phyloP scores from a whole-genome alignment of 2,888 invertebrate species.

The Lagria hirta region DNA sequence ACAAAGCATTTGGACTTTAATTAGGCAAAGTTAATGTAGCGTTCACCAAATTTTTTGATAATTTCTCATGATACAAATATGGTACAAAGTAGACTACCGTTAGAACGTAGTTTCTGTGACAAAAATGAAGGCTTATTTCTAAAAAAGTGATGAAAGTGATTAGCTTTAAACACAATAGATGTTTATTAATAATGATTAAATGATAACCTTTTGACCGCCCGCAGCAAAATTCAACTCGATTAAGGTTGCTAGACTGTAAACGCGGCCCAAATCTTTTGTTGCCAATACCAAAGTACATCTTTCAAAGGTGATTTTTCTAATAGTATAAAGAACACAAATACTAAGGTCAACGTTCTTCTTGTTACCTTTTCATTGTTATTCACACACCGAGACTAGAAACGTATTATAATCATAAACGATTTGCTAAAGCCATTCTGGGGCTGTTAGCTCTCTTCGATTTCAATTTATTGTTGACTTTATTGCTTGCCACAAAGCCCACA shows the following conservation, averaged over 20 bases:
- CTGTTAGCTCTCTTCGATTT: too few species aligned
- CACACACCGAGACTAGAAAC: background rate
- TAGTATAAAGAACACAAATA: conserved; percentile 8
- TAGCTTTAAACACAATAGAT: conserved; percentile 15
- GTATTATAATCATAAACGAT: conserved; percentile 9
- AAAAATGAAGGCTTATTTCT: too few species aligned
- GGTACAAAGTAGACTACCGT: too few species aligned
- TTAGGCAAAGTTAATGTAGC: too few species aligned
- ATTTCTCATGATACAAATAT: too few species aligned
- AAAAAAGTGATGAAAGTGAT: conserved; percentile 24
- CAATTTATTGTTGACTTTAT: conserved; percentile 5
- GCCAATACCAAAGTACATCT: conserved; percentile 2
- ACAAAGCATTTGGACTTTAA: too few species aligned
- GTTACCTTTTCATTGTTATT: conserved; percentile 20
- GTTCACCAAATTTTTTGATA: too few species aligned
- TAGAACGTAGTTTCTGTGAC: too few species aligned
- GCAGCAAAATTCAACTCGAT: conserved; percentile 20
- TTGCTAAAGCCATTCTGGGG: conserved; percentile 4
- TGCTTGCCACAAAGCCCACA: conserved; percentile 1
- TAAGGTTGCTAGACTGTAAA: conserved; percentile 17
- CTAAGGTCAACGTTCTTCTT: conserved; percentile 14
- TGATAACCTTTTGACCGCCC: conserved; percentile 14
- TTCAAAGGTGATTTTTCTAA: too few species aligned
- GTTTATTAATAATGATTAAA: conserved; percentile 11
- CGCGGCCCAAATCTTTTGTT: conserved; percentile 8